Conservation (phyloP, 2,797 vertebrate genomes). For the Orientallactaga sibirica region DNA sequence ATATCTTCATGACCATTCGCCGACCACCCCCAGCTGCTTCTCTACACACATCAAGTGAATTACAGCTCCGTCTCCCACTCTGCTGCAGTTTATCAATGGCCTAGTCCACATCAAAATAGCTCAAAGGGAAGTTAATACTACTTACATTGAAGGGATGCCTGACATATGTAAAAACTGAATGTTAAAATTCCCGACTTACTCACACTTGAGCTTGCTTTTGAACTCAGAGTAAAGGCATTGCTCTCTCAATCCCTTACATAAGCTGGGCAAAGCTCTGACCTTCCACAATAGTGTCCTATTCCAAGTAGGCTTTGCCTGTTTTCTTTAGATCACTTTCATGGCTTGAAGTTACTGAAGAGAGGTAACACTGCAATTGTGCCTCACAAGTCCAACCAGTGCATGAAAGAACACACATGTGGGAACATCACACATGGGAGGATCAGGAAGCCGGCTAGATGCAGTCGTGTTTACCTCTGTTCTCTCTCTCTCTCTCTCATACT, state of each 20-base stretch:
- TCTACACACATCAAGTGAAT: not conserved
- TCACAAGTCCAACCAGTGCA: not conserved
- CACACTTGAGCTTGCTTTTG: not conserved
- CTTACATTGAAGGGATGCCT: not conserved
- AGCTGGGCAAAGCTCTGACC: not conserved
- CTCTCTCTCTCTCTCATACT: not conserved
- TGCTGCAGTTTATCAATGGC: not conserved
- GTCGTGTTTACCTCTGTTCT: not conserved
- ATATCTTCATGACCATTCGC: not conserved
- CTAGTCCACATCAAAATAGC: not conserved
- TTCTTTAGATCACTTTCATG: not conserved
- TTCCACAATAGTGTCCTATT: not conserved
- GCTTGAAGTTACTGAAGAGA: not conserved
- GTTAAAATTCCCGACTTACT: not conserved
- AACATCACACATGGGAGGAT: not conserved
- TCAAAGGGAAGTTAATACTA: not conserved
- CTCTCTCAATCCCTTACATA: not conserved
- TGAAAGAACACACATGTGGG: not conserved
- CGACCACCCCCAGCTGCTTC: not conserved
- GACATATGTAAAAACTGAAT: slow-evolving; percentile 10
- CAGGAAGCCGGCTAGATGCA: not conserved
- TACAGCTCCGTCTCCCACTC: not conserved
- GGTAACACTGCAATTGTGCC: too few relatives aligned
- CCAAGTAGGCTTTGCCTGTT: not conserved
- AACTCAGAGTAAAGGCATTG: not conserved